Evolutionary conservation across 2,113 vertebrate genomes (phyloP).

Genomic region (Pterocles burchelli): DNA sequence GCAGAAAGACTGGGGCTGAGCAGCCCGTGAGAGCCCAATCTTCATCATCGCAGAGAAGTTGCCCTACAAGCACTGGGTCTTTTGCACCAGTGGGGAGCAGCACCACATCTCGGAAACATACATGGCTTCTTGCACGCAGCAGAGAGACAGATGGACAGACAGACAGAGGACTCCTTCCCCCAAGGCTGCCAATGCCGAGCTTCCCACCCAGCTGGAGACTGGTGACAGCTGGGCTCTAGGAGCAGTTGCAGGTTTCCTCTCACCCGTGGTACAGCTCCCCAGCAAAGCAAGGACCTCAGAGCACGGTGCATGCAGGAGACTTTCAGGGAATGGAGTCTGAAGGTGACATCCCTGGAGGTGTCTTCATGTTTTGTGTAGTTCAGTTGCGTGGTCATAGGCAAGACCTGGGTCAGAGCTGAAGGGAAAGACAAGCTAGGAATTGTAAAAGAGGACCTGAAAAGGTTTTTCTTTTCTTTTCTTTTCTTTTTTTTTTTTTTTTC

Average conservation of each 20-base stretch:
- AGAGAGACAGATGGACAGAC: not conserved
- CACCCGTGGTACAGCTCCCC: not conserved
- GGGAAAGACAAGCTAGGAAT: not conserved
- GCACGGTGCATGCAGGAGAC: not conserved
- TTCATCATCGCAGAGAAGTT: not conserved
- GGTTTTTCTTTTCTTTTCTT: not conserved
- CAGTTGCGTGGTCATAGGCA: not conserved
- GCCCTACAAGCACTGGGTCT: not conserved
- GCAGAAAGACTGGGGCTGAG: not conserved
- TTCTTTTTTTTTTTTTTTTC: not conserved
- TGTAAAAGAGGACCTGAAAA: not conserved
- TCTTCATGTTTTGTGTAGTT: not conserved
- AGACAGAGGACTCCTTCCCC: not conserved
- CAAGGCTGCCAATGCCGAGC: rapidly evolving
- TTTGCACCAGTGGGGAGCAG: not conserved
- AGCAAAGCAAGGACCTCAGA: not conserved
- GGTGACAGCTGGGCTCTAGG: rapidly evolving
- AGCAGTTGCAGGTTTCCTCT: not conserved
- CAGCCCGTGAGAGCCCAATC: not conserved
- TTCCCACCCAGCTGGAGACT: not conserved
- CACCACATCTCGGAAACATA: not conserved
- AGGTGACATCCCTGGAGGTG: not conserved
- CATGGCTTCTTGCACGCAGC: not conserved
- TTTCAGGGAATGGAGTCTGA: not conserved
- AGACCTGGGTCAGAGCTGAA: not conserved